Evolutionary conservation across 2,888 invertebrate genomes (phyloP), one percentile per base, ranked within the genome.

Genomic region (Philonicus albiceps): DNA sequence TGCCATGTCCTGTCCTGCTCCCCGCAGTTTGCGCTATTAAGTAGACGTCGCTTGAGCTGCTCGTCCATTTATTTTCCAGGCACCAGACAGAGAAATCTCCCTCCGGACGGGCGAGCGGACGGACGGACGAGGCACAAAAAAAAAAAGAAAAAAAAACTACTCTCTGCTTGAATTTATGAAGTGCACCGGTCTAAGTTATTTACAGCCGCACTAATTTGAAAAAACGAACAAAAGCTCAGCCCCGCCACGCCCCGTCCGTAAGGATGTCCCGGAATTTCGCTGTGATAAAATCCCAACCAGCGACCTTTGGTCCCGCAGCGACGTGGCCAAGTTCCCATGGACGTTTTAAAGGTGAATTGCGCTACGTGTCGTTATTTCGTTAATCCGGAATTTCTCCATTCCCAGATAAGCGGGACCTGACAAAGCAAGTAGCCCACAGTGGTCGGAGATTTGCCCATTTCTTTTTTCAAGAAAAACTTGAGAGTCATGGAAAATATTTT

Each of bases 151-250:
- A 11, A 37, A 37, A 37, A 37, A 37, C 22, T 55, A 11, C 16
- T 64, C 64, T 81, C 22, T 34, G 4, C 80, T 80, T 53, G 49
- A 31, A 81, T 81, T 55, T 81, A 53, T 55, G 81, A 55, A 55
- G 81, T 81, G 55, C 64, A 34, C 81, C 31, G 55, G 19, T 34
- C 81, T 30, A 55, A 78, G 78, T 78, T 78, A 78, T 78, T 78
- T 78, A 78, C 78, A 78, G 78, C 49, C 49, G 30, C 49, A 78
- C 49, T 78, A 78, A 78, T 78, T 78, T 78, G 43, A 49, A 22
- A n/a, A 43, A 78, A 27, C 49, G 43, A 37, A 78, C 49, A 78
- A 78, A 78, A 78, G 19, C 40, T 19, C 53, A 8, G 2, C 64
- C 8, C 22, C 22, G 76, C 49, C 27, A 49, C 30, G 49, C 49